phyloP scores from a whole-genome alignment of 2,797 vertebrate species.

The Myoxocephalus aenaeus region DNA sequence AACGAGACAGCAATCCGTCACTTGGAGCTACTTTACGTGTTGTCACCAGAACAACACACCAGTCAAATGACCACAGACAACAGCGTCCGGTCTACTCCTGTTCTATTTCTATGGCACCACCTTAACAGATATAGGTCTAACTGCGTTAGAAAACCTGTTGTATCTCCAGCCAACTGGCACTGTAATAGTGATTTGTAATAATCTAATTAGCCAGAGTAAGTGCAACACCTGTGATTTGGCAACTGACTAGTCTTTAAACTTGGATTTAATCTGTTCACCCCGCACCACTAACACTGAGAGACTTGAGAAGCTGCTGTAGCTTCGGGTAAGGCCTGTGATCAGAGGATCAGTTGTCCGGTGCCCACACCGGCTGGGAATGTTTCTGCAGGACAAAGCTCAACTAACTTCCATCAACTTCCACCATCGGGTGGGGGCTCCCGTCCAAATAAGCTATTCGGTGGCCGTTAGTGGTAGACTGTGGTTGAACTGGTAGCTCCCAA shows the following conservation, averaged over 20 bases:
- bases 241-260: not conserved
- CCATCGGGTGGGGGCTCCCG: not conserved
- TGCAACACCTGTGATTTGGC: too few relatives aligned
- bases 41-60: not conserved
- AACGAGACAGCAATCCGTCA: too few relatives aligned
- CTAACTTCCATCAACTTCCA: not conserved
- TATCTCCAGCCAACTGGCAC: too few relatives aligned
- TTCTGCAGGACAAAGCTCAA: not conserved
- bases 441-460: constrained; percentile 3
- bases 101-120: not conserved
- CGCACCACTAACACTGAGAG: not conserved
- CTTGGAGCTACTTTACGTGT: not conserved
- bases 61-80: not conserved
- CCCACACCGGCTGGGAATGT: not conserved
- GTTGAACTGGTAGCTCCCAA: constrained; percentile 26
- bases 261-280: not conserved
- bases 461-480: constrained; percentile 9
- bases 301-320: not conserved
- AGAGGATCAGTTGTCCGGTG: not conserved
- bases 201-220: not conserved
- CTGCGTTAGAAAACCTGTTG: not conserved
- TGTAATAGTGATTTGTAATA: too few relatives aligned
- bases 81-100: not conserved
- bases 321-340: not conserved
- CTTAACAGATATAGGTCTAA: not conserved